Conservation (phyloP, 2,888 invertebrate species). For the Mythimna pallens region DNA sequence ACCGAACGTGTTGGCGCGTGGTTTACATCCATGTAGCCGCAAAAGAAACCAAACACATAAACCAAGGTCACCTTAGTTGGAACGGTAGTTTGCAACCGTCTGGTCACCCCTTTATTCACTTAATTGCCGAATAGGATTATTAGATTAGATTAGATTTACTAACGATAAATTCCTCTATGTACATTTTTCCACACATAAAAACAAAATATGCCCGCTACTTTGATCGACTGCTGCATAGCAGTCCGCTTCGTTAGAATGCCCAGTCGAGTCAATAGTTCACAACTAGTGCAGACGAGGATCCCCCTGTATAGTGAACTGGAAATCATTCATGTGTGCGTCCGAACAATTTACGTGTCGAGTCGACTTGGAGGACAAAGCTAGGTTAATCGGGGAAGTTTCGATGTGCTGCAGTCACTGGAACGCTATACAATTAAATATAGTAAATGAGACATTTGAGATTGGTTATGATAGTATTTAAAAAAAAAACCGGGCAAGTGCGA, state of each 20-base stretch:
- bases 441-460: not conserved
- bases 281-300: constrained; percentile 1
- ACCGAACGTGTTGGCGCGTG: too few species aligned
- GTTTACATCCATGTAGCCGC: too few species aligned
- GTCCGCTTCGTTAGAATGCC: constrained; percentile 8
- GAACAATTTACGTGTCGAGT: constrained; percentile 23
- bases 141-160: too few species aligned
- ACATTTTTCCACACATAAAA: not conserved
- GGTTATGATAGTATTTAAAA: not conserved
- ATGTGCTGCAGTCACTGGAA: not conserved
- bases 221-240: constrained; percentile 32
- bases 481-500: too few species aligned
- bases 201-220: not conserved
- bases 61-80: too few species aligned
- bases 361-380: constrained; percentile 36
- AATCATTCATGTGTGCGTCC: constrained; percentile 24
- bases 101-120: too few species aligned
- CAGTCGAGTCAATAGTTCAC: constrained; percentile 9
- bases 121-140: too few species aligned
- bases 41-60: too few species aligned
- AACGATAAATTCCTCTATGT: too few species aligned
- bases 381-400: constrained; percentile 2
- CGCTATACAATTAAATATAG: not conserved
- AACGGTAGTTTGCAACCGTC: too few species aligned
- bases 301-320: constrained; percentile 10